Base-by-base conservation (phyloP, 2,113 vertebrate species). In the Trematomus loennbergii region DNA sequence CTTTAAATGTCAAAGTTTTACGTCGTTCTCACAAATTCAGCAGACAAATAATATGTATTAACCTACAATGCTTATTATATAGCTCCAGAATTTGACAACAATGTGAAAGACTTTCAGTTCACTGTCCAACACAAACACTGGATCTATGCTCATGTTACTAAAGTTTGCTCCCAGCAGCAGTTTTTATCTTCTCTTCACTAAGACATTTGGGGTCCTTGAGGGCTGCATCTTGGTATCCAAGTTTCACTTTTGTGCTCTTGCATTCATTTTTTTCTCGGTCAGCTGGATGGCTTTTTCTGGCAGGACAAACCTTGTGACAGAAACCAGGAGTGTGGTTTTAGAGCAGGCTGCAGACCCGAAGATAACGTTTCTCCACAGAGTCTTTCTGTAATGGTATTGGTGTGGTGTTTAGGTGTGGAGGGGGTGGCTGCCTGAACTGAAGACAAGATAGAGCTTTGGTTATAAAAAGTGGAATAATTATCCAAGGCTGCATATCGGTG, bases 241-340 rank as follows among this genome's bases (percentile, higher is more conserved):
- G 5, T 70, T 77, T 76, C 8, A 10, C 20, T 40, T 40, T 53
- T 65, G 5, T 61, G 13, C 33, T 11, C 49, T n/a, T 22, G 29
- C 29, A 29, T 57, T 63, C 43, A 16, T 60, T 17, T 49, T 15
- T 5, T 20, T n/a, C 25, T 65, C 55, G 45, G 68, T 80, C 81
- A 84, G 85, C 71, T 83, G 64, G 54, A 60, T 29, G 25, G 16
- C 7, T 58, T 68, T 70, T 81, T 81, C 20, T 29, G 55, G 53
- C 46, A 5, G 60, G 60, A 75, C 12, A 50, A 58, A 68, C 59
- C 73, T 83, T 73, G 82, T 87, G 82, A 84, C 70, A 78, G 65
- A 62, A 75, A 62, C 9, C 64, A 58, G 43, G 20, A 48, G n/a
- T 59, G 60, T 78, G 70, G 25, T 66, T 86, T 74, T 61, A 17